Base-by-base conservation (phyloP, 2,113 vertebrate genomes). In the rabbit (Oryctolagus cuniculus) region DNA sequence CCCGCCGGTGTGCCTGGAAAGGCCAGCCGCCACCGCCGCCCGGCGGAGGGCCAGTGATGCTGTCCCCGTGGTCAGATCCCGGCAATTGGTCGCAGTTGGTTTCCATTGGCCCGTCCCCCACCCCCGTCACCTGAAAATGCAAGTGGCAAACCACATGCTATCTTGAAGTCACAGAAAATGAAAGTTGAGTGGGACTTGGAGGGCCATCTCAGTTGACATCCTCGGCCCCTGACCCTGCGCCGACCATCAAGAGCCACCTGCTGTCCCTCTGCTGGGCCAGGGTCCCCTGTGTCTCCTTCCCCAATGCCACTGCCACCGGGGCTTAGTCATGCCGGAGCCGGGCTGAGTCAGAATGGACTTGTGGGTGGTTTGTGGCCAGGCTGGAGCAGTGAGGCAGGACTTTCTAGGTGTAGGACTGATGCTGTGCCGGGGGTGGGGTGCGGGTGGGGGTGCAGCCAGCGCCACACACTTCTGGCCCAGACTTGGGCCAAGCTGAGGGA, bases 331-430 rank as follows among this genome's bases (percentile, higher is more conserved):
- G 97, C 78, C 72, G 84, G 94, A 89, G 95, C 80, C 90, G 0
- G 2, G 92, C 93, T 96, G 97, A 97, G 93, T 97, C 97, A 97
- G 87, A 97, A 97, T 89, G 44, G 90, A 74, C 93, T 84, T 75
- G 84, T 95, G 77, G 92, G 95, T 97, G 97, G 96, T 96, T 97
- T 97, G 97, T 97, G 97, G 96, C 97, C 85, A 79, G 93, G 55
- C 87, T 81, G 95, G 93, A 96, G 87, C 77, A 86, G 63, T 64
- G 85, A 95, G 85, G 95, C 92, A 93, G 93, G 96, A 94, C 97
- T 97, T 97, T 97, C 97, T 96, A 97, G 95, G 96, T 96, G 94
- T 90, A 25, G 69, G 44, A 44, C 44, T 44, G 44, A 44, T 44
- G 44, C 44, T 44, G 44, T 6, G 44, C 44, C 44, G 44, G 44